Percentiles rank a stretch among this genome's conserved stretches.
Evolutionary conservation across 1,140 invertebrate species (phyloP).

Genomic region (Brachionus plicatilis): DNA sequence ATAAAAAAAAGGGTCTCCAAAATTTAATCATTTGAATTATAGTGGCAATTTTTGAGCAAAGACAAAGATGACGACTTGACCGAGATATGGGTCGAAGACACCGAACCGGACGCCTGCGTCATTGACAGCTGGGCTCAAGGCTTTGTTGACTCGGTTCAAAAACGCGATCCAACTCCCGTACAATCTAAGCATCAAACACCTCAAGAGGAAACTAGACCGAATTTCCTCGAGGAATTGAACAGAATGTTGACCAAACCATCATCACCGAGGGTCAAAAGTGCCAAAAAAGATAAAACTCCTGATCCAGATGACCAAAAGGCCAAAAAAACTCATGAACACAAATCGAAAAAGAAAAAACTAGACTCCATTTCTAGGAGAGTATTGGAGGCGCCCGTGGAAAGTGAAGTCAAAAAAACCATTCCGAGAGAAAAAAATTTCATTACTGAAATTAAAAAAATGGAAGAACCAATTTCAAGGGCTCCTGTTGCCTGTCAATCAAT

Average conservation of each 20-base stretch:
- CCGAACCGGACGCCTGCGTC: slow-evolving; percentile 51
- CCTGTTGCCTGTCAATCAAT: slow-evolving; percentile 30
- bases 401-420: neutral
- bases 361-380: neutral
- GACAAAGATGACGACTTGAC: slow-evolving; percentile 47
- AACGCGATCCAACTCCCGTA: neutral
- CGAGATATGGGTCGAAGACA: slow-evolving; percentile 49
- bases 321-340: neutral
- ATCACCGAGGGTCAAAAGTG: neutral
- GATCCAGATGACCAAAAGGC: neutral
- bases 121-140: slow-evolving; percentile 56
- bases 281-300: neutral
- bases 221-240: slow-evolving; percentile 26
- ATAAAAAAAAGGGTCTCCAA: neutral
- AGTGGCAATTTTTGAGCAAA: slow-evolving; percentile 53
- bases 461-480: slow-evolving; percentile 33
- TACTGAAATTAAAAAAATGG: slow-evolving; percentile 14
- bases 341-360: slow-evolving; percentile 6
- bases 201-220: neutral
- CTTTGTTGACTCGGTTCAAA: slow-evolving; percentile 44
- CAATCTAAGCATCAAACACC: neutral
- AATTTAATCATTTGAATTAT: slow-evolving; percentile 25
- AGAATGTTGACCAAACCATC: neutral
- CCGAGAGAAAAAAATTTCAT: slow-evolving; percentile 23
- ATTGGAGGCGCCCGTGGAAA: neutral